A percentile compares a stretch with the other conserved stretches of the same genome.
These are phyloP conservation scores for Falcunculus frontatus DNA, from an alignment of 2,113 vertebrate species.

Conservation along the genomic window DNA sequence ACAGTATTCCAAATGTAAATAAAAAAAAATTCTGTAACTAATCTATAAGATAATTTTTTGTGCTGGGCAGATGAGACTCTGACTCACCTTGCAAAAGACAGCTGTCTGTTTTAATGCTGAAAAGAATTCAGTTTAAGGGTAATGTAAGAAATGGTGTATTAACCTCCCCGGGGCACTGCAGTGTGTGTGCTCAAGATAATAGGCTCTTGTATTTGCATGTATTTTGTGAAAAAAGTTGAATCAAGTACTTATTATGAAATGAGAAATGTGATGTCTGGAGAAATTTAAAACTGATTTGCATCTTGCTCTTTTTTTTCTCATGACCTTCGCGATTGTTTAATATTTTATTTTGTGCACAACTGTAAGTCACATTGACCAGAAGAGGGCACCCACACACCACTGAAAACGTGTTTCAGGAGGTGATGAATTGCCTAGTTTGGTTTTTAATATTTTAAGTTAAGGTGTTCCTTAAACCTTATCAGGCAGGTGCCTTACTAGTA, in stretches of 20 bases:
- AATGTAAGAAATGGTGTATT: background rate
- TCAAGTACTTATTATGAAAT: background rate
- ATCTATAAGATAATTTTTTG: background rate
- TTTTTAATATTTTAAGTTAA: background rate
- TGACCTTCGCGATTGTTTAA: background rate
- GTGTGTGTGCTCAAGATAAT: background rate
- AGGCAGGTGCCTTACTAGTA: background rate
- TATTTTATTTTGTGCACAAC: background rate
- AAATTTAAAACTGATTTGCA: background rate
- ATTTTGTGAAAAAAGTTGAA: background rate
- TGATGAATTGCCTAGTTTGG: background rate
- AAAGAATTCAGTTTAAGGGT: background rate
- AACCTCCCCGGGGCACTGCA: background rate
- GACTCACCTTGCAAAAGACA: background rate
- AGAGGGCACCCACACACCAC: slow-evolving; percentile 52
- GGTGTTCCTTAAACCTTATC: background rate
- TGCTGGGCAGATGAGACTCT: background rate
- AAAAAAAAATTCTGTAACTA: background rate
- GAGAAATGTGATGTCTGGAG: background rate
- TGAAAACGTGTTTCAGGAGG: background rate
- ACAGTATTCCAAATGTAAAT: background rate
- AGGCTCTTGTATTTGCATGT: background rate
- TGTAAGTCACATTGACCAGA: background rate
- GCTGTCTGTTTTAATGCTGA: background rate
- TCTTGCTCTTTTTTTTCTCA: background rate